phyloP scores from a whole-genome alignment of 2,797 vertebrate species.

The Cetoscarus ocellatus region DNA sequence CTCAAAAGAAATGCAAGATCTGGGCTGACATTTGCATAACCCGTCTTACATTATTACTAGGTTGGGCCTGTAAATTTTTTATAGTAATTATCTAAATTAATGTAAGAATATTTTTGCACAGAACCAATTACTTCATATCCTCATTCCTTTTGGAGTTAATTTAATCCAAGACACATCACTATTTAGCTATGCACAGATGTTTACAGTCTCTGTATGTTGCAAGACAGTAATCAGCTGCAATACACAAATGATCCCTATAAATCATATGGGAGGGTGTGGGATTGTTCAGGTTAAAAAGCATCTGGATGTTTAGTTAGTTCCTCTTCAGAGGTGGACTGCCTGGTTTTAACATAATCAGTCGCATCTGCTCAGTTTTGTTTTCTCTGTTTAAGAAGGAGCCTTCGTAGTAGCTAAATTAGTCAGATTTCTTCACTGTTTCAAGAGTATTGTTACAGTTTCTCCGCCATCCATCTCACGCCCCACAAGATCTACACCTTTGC shows the following conservation, averaged over 20 bases:
- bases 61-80: too few species aligned
- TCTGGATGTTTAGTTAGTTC: slow-evolving; percentile 38
- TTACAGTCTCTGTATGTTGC: slow-evolving; percentile 46
- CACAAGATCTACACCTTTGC: slow-evolving; percentile 49
- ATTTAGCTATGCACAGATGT: slow-evolving; percentile 35
- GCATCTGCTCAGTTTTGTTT: slow-evolving; percentile 16
- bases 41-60: too few species aligned
- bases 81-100: too few species aligned
- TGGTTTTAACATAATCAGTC: slow-evolving; percentile 4
- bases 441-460: slow-evolving; percentile 8
- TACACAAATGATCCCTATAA: slow-evolving; percentile 44
- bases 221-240: slow-evolving; percentile 46
- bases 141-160: slow-evolving; percentile 10
- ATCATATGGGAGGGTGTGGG: slow-evolving; percentile 50
- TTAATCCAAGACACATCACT: slow-evolving; percentile 2
- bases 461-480: slow-evolving; percentile 10
- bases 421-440: slow-evolving; percentile 10
- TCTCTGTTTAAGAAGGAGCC: slow-evolving; percentile 4
- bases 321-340: neutral
- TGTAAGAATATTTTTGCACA: slow-evolving; percentile 1
- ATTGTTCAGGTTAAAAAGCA: slow-evolving; percentile 57
- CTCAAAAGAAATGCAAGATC: too few species aligned
- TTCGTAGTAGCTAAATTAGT: neutral
- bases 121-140: neutral
- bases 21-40: too few species aligned